Conservation (phyloP, 1,140 invertebrate genomes). For the Cydia strobilella region DNA sequence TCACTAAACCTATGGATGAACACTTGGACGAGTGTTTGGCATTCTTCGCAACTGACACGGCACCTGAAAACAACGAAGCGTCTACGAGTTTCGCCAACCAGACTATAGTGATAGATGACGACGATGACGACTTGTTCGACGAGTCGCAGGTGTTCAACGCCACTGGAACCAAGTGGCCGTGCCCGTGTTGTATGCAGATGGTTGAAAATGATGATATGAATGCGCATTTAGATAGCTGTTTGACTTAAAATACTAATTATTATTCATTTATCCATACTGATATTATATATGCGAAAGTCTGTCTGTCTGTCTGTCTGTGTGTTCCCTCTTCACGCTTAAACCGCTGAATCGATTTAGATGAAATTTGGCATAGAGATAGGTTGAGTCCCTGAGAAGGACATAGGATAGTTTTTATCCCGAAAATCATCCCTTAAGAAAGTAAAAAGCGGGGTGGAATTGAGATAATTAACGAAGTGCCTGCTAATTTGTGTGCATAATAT, state of each 20-base stretch:
- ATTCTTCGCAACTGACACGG: conserved; percentile 57
- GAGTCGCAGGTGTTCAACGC: conserved; percentile 60
- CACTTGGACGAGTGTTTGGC: conserved; percentile 84
- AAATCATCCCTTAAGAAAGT: too few species aligned
- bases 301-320: too few species aligned
- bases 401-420: too few species aligned
- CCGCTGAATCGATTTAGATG: too few species aligned
- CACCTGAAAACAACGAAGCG: conserved; percentile 54
- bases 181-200: conserved; percentile 73
- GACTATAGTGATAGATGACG: conserved; percentile 61
- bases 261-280: conserved; percentile 33
- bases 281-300: too few species aligned
- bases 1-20: conserved; percentile 78
- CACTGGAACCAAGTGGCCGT: conserved; percentile 73
- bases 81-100: conserved; percentile 49
- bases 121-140: conserved; percentile 61
- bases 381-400: too few species aligned
- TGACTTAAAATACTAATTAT: conserved; percentile 42
- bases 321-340: too few species aligned
- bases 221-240: conserved; percentile 68
- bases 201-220: conserved; percentile 71
- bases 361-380: too few species aligned
- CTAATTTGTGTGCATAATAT: too few species aligned
- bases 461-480: too few species aligned
- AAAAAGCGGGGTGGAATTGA: too few species aligned